Base-by-base conservation (phyloP, 2,113 vertebrate species). In the Desmodus rotundus region DNA sequence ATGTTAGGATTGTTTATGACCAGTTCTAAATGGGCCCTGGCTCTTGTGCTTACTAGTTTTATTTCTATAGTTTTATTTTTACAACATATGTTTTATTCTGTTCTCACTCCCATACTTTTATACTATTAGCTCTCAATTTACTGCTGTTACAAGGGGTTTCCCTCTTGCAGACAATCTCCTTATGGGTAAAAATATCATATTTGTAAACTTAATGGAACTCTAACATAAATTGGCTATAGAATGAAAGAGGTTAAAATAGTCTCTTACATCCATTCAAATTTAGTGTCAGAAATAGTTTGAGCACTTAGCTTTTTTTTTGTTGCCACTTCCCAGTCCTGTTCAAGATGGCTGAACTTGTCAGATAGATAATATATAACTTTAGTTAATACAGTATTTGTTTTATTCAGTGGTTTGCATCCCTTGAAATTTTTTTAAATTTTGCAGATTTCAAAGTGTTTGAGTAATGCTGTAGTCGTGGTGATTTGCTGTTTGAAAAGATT, bases 401-500 rank as follows among this genome's bases (percentile, higher is more conserved):
- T 91, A 82, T 67, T 81, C 43, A 38, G 19, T 80, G 76, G 56
- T 90, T 90, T 95, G 24, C 92, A 22, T 94, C 24, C n/a, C 20
- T 90, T 77, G 24, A 63, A 43, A 86, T 56, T 45, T 93, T 68
- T 93, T n/a, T 13, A 58, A 80, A 95, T 93, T 92, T 77, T 95
- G 17, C n/a, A 80, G 63, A 54, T 83, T 70, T 20, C 68, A 74
- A 87, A 90, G 26, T 92, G 82, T 76, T 87, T 95, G 54, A 96
- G 24, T 95, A 70, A 81, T 82, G 31, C 24, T 80, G 0, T 94
- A 92, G 38, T 90, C 85, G 3, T 89, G 54, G n/a, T 88, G 56
- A 93, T 93, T 88, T 52, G 82, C 87, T 91, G 9, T 61, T 96
- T 93, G 50, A 87, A 93, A 94, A 93, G 17, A 96, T 89, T 77